phyloP scores from a whole-genome alignment of 2,888 invertebrate species.

The Busseola fusca region DNA sequence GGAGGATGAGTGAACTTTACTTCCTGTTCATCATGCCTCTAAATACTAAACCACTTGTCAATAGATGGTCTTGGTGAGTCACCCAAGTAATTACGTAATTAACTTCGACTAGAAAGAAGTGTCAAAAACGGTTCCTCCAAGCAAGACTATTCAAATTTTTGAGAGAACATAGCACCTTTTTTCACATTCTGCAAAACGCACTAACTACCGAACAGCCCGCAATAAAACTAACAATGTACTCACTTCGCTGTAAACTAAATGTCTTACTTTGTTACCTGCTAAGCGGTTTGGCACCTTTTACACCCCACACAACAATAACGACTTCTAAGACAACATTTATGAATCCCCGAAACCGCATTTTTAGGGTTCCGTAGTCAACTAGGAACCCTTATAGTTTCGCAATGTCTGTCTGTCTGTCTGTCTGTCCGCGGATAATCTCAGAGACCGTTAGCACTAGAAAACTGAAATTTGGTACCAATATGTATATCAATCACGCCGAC shows the following conservation, averaged over 20 bases:
- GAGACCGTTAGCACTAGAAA: too few relatives aligned
- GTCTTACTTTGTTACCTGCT: constrained; percentile 24
- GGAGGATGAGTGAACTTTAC: too few relatives aligned
- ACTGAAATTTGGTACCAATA: too few relatives aligned
- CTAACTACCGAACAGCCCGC: constrained; percentile 13
- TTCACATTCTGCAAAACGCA: not conserved
- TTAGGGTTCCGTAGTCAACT: too few relatives aligned
- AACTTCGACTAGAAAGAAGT: too few relatives aligned
- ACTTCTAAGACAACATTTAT: constrained; percentile 19
- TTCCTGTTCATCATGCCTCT: too few relatives aligned
- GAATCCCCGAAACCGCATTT: constrained; percentile 11
- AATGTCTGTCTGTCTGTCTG: too few relatives aligned
- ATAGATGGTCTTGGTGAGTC: not conserved
- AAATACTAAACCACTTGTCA: not conserved
- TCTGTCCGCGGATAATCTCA: too few relatives aligned
- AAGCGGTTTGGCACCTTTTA: constrained; percentile 13
- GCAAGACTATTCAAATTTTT: not conserved
- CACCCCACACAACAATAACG: constrained; percentile 5
- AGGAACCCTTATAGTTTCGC: too few relatives aligned
- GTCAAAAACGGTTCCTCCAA: not conserved
- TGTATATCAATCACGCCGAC: too few relatives aligned
- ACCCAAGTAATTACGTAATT: not conserved
- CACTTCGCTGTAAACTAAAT: constrained; percentile 25
- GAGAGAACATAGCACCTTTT: not conserved
- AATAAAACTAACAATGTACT: constrained; percentile 38